Percentiles rank a stretch among this genome's conserved stretches.
phyloP scores from a whole-genome alignment of 2,888 invertebrate species.

The Copidosoma aretas region DNA sequence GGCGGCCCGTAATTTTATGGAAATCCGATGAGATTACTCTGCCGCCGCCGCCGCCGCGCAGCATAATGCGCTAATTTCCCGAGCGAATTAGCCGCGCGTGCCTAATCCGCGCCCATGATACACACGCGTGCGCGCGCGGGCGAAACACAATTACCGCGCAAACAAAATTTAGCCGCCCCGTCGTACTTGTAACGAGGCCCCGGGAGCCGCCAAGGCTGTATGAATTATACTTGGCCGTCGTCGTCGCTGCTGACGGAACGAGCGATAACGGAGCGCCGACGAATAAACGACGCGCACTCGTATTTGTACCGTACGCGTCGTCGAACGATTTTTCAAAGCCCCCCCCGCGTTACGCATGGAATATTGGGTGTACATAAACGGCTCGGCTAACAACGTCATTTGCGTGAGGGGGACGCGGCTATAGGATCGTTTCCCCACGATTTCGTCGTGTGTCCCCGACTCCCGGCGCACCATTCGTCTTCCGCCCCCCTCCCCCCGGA shows the following conservation, averaged over 20 bases:
- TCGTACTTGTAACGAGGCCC: no score
- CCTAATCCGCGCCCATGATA: no score
- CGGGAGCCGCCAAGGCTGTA: no score
- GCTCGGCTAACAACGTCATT: conserved; percentile 12
- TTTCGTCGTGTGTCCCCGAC: conserved; percentile 11
- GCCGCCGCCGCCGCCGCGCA: background rate
- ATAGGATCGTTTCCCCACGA: conserved; percentile 10
- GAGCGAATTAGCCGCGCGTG: background rate
- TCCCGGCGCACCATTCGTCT: conserved; percentile 7
- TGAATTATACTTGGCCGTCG: no score
- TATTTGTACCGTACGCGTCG: background rate
- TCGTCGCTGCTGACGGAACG: no score
- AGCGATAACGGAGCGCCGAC: background rate
- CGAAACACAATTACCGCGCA: no score
- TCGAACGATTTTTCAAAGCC: background rate
- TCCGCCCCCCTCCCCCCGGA: background rate
- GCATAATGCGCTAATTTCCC: conserved; percentile 23
- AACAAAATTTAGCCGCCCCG: no score
- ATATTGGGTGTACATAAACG: background rate
- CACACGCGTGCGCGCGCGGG: no score
- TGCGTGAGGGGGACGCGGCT: conserved; percentile 1
- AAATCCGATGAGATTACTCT: conserved; percentile 17
- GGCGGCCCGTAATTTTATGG: conserved; percentile 20
- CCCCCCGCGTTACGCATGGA: background rate
- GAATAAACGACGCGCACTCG: background rate